Conservation (phyloP, 1,140 invertebrate genomes). For the Sarcophaga bullata region DNA sequence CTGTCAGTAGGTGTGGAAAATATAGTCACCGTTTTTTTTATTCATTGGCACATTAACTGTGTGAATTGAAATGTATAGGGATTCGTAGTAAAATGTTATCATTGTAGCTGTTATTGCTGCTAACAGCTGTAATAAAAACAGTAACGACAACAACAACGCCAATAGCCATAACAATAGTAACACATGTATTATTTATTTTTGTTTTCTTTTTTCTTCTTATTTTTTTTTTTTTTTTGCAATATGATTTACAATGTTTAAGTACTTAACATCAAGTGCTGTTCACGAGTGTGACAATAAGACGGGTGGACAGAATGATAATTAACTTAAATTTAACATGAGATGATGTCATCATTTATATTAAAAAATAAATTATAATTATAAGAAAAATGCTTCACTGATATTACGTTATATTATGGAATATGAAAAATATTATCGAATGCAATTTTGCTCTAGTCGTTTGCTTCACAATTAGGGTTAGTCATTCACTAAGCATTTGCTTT, state of each 20-base stretch:
- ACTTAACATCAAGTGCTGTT: neutral
- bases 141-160: neutral
- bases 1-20: neutral
- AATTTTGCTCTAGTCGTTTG: no score
- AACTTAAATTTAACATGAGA: neutral
- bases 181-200: slow-evolving; percentile 1
- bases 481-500: no score
- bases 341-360: neutral
- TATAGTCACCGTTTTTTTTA: neutral
- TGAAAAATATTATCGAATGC: no score
- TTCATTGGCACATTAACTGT: neutral
- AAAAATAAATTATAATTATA: no score
- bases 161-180: slow-evolving; percentile 1
- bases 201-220: no score
- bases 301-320: neutral
- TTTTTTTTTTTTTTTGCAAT: neutral
- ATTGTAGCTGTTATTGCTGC: neutral
- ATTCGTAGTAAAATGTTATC: neutral
- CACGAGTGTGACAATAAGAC: neutral
- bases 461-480: no score
- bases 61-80: neutral
- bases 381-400: no score
- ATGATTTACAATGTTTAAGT: slow-evolving; percentile 15
- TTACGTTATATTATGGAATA: no score
- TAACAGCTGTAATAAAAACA: no score